Conservation (phyloP, 2,113 vertebrate genomes). For the Lethenteron reissneri region DNA sequence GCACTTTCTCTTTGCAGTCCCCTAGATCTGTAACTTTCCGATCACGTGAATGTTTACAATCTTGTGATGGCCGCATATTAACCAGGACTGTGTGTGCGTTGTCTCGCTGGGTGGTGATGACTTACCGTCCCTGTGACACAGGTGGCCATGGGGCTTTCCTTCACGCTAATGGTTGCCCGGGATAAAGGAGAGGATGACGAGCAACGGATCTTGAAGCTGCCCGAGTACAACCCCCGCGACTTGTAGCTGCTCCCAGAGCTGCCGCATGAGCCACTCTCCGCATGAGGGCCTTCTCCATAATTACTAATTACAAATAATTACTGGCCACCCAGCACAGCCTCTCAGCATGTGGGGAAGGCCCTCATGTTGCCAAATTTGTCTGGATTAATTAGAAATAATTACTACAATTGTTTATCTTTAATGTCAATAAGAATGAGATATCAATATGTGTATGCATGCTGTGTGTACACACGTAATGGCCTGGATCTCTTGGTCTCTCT, state of each 20-base stretch:
- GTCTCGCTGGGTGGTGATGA: background rate
- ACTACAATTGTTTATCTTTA: too few species aligned
- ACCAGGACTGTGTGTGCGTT: background rate
- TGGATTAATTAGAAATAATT: too few species aligned
- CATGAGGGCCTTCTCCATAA: slow-evolving; percentile 6
- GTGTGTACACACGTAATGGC: too few species aligned
- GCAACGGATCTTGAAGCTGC: slow-evolving; percentile 62
- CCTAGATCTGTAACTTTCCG: background rate
- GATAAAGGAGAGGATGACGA: slow-evolving; percentile 49
- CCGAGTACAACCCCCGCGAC: slow-evolving; percentile 78
- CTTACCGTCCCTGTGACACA: slow-evolving; percentile 14
- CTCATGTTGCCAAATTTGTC: too few species aligned
- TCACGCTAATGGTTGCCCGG: slow-evolving; percentile 56
- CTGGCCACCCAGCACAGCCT: too few species aligned
- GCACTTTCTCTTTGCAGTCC: background rate
- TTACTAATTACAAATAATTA: too few species aligned
- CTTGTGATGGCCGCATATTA: background rate
- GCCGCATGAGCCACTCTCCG: background rate
- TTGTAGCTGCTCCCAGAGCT: slow-evolving; percentile 26
- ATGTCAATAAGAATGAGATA: too few species aligned
- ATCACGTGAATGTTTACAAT: background rate
- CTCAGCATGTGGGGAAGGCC: too few species aligned
- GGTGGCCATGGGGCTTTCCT: slow-evolving; percentile 77
- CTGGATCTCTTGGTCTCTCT: too few species aligned
- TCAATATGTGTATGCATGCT: too few species aligned